These are phyloP conservation scores for Pithys albifrons DNA, from an alignment of 2,113 vertebrate species.

Conservation along the genomic window DNA sequence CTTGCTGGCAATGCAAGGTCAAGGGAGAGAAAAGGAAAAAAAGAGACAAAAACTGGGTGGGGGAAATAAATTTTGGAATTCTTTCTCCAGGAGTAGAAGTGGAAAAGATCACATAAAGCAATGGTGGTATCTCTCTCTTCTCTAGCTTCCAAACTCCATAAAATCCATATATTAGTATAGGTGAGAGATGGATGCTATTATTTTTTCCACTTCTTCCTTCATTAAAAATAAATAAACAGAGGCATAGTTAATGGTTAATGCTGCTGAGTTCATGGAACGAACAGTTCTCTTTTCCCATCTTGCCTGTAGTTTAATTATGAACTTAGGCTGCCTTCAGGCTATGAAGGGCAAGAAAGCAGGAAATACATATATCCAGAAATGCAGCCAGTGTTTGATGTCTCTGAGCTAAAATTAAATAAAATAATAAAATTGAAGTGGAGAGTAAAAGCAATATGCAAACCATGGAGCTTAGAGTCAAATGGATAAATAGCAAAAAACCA, in stretches of 20 bases:
- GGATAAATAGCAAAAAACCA: neutral
- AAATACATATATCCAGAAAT: slow-evolving; percentile 26
- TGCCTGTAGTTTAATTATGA: slow-evolving; percentile 25
- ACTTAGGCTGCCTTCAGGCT: slow-evolving; percentile 46
- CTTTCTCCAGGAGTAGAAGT: neutral
- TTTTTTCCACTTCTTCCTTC: neutral
- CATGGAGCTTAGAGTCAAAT: neutral
- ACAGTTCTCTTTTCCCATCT: slow-evolving; percentile 16
- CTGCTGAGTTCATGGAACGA: slow-evolving; percentile 13
- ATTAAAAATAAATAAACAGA: neutral
- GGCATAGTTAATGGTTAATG: slow-evolving; percentile 40
- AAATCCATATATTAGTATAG: neutral
- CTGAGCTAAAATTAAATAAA: slow-evolving; percentile 8
- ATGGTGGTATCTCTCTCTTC: neutral
- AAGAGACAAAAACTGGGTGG: neutral
- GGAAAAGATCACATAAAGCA: neutral
- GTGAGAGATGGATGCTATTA: neutral
- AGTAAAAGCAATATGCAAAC: slow-evolving; percentile 26
- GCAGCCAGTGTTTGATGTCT: slow-evolving; percentile 21
- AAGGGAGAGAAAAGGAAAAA: neutral
- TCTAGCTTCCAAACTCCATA: neutral
- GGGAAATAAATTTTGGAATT: neutral
- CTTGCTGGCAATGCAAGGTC: neutral
- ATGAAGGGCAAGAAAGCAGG: slow-evolving; percentile 9
- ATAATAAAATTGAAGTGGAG: neutral